Conservation (phyloP, 2,113 vertebrate species). For the Piliocolobus tephrosceles region DNA sequence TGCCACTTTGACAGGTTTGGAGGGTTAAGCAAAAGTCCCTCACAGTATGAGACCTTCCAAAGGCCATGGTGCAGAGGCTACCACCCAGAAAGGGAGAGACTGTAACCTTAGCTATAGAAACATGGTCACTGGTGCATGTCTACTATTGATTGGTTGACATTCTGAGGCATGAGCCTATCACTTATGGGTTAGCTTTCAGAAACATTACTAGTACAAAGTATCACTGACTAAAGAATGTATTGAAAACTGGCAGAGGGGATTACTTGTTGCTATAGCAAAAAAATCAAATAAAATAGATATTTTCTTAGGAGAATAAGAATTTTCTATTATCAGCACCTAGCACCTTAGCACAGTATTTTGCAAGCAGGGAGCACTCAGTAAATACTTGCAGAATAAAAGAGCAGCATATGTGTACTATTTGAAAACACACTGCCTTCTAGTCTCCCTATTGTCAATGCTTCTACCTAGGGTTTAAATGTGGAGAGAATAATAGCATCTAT, state of each 20-base stretch:
- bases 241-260: neutral
- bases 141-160: neutral
- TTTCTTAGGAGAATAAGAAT: neutral
- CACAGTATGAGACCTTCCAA: neutral
- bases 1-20: slow-evolving; percentile 21
- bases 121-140: neutral
- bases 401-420: neutral
- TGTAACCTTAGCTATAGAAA: neutral
- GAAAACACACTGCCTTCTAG: neutral
- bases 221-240: neutral
- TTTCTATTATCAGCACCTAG: neutral
- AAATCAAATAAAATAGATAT: neutral
- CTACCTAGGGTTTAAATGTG: slow-evolving; percentile 11
- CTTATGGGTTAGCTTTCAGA: slow-evolving; percentile 10
- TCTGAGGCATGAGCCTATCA: neutral
- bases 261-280: slow-evolving; percentile 23
- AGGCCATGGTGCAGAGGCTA: neutral
- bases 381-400: neutral
- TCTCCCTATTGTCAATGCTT: neutral
- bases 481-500: neutral
- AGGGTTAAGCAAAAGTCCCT: neutral
- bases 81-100: neutral
- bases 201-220: neutral
- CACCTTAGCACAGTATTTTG: neutral
- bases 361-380: neutral